phyloP scores from a whole-genome alignment of 1,140 invertebrate genomes.

The Aphidius gifuensis region DNA sequence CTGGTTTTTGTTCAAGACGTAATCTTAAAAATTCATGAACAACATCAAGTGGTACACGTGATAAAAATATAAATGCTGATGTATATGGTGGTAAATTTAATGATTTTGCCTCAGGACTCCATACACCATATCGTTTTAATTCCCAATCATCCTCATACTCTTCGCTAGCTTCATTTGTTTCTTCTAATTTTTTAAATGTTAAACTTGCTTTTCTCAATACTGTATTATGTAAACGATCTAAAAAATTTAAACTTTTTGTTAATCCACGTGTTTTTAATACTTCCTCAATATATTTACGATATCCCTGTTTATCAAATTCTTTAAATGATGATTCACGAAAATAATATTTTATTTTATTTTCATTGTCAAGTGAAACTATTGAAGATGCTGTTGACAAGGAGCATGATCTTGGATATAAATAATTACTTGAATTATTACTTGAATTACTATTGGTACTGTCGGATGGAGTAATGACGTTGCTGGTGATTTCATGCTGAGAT shows the following conservation, averaged over 20 bases:
- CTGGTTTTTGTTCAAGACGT: constrained; percentile 77
- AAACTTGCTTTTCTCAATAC: constrained; percentile 68
- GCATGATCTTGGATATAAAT: too few species aligned
- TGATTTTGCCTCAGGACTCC: constrained; percentile 70
- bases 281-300: constrained; percentile 81
- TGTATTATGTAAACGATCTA: constrained; percentile 67
- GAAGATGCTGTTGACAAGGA: too few species aligned
- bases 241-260: constrained; percentile 71
- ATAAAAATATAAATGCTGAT: constrained; percentile 79
- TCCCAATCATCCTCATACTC: constrained; percentile 57
- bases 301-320: constrained; percentile 50
- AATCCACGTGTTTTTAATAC: constrained; percentile 81
- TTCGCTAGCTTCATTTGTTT: constrained; percentile 39
- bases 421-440: constrained; percentile 19
- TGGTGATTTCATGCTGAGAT: constrained; percentile 33
- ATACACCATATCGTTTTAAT: constrained; percentile 67
- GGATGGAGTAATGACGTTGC: constrained; percentile 34
- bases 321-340: constrained; percentile 39
- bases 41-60: constrained; percentile 77
- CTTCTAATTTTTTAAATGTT: constrained; percentile 61
- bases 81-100: constrained; percentile 81
- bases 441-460: constrained; percentile 54
- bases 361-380: too few species aligned
- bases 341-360: neutral
- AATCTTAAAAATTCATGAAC: constrained; percentile 84